These are phyloP conservation scores for Tiphia femorata DNA, from an alignment of 2,888 invertebrate genomes.

Conservation along the genomic window DNA sequence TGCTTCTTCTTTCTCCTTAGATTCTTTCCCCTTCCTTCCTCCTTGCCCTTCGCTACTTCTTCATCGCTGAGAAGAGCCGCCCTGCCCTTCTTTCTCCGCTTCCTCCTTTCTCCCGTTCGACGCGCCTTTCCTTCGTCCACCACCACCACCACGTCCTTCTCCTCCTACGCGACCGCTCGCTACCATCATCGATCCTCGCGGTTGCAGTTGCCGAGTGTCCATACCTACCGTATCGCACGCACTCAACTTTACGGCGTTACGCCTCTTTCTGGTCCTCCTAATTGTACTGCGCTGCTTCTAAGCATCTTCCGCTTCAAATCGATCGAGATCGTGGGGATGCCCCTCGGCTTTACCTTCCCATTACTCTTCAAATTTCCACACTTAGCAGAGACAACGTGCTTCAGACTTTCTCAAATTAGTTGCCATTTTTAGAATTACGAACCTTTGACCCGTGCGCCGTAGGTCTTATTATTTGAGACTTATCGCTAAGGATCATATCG, in stretches of 20 bases:
- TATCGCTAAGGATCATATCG: too few relatives aligned
- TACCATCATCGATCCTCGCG: conserved; percentile 45
- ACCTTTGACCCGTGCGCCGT: too few relatives aligned
- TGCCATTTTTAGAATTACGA: too few relatives aligned
- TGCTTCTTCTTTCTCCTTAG: conserved; percentile 11
- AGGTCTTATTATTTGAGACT: too few relatives aligned
- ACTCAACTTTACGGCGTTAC: conserved; percentile 37
- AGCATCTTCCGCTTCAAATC: too few relatives aligned
- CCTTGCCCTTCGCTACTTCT: not conserved
- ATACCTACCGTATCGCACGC: conserved; percentile 41
- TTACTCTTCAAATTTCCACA: too few relatives aligned
- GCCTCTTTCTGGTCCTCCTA: conserved; percentile 43
- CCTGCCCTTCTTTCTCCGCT: not conserved
- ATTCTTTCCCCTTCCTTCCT: conserved; percentile 13
- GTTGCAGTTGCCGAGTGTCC: conserved; percentile 30
- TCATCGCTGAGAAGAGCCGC: not conserved
- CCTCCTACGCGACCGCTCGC: conserved; percentile 10
- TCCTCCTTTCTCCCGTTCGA: too few relatives aligned
- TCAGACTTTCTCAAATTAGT: too few relatives aligned
- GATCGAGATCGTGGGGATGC: too few relatives aligned
- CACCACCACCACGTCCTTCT: not conserved
- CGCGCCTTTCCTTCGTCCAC: too few relatives aligned
- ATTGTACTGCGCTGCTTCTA: conserved; percentile 33
- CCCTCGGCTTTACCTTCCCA: too few relatives aligned
- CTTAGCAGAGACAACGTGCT: too few relatives aligned